phyloP scores from a whole-genome alignment of 2,888 invertebrate species.

The Acronicta alni region DNA sequence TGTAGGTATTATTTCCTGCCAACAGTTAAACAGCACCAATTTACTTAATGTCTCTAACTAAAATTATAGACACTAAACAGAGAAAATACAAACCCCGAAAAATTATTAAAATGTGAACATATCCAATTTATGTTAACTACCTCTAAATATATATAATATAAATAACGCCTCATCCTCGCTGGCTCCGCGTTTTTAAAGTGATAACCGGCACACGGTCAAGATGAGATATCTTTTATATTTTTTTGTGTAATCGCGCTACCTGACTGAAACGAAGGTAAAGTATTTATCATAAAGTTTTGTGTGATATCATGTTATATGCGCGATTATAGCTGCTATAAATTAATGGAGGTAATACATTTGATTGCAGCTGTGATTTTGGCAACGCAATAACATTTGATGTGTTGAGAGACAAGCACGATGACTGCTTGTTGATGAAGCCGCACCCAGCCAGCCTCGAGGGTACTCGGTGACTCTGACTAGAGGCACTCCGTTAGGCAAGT shows the following conservation, averaged over 20 bases:
- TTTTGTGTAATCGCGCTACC: no score
- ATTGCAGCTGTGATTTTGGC: constrained; percentile 15
- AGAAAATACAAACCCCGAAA: constrained; percentile 42
- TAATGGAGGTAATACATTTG: constrained; percentile 9
- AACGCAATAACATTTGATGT: constrained; percentile 5
- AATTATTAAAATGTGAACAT: constrained; percentile 9
- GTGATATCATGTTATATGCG: constrained; percentile 2
- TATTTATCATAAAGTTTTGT: constrained; percentile 1
- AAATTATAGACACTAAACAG: constrained; percentile 48
- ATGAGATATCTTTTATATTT: no score
- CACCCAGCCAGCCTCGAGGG: no score
- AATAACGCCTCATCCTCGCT: no score
- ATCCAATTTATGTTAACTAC: constrained; percentile 38
- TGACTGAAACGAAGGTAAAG: background rate
- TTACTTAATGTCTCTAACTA: constrained; percentile 41
- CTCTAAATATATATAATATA: constrained; percentile 30
- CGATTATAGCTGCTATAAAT: constrained; percentile 17
- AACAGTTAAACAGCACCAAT: constrained; percentile 22
- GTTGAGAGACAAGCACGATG: background rate
- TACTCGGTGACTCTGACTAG: no score
- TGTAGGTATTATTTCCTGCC: background rate
- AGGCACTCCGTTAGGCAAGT: no score
- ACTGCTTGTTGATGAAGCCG: no score
- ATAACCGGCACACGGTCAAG: no score
- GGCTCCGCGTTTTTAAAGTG: no score